Evolutionary conservation across 2,113 vertebrate species (phyloP).

Genomic region (Panthera tigris): DNA sequence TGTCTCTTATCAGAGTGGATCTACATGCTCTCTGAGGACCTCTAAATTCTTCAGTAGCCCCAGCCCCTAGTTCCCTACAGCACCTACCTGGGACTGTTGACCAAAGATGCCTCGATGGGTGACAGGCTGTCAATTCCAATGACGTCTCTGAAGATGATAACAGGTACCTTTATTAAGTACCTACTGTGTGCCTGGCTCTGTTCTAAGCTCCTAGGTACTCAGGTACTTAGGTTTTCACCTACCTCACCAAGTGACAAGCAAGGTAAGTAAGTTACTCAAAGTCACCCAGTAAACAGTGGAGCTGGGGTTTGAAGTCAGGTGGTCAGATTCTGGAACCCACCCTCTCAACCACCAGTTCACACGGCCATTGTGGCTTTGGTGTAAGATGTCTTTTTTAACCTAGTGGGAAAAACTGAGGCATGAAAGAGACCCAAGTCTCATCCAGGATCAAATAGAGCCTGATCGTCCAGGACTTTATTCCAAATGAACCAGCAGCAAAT

Average conservation of each 20-base stretch:
- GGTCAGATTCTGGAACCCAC: background rate
- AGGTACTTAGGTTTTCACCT: background rate
- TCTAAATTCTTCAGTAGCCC: background rate
- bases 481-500: accelerated
- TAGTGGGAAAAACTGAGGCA: background rate
- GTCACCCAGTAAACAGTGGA: background rate
- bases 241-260: too few relatives aligned
- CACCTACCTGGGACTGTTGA: background rate
- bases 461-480: background rate
- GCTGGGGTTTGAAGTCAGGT: background rate
- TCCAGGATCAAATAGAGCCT: background rate
- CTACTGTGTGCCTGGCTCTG: too few relatives aligned
- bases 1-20: background rate
- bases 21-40: background rate
- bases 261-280: background rate
- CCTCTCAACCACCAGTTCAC: background rate
- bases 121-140: background rate
- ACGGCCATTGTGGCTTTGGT: background rate
- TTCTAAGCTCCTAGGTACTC: background rate
- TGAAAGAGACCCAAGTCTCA: background rate
- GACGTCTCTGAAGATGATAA: background rate
- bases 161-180: too few relatives aligned
- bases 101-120: background rate
- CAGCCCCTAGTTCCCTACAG: accelerated
- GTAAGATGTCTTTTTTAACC: background rate